Conservation (phyloP, 2,113 vertebrate species). For the Microcebus tavaratra region DNA sequence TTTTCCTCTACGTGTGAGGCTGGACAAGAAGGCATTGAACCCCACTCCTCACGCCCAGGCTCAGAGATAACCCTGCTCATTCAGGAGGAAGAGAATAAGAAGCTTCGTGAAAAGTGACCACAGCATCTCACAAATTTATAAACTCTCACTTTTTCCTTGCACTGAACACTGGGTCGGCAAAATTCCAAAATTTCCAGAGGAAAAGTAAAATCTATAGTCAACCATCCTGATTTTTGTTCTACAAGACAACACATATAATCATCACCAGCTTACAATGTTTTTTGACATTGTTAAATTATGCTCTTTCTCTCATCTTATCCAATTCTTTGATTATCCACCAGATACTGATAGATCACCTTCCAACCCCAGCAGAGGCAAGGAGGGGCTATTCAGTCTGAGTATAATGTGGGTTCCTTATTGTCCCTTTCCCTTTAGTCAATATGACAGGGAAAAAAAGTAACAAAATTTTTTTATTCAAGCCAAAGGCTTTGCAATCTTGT, state of each 20-base stretch:
- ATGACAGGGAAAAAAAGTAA: neutral
- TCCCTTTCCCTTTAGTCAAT: neutral
- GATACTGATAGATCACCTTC: neutral
- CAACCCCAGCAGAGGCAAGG: neutral
- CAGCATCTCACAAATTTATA: neutral
- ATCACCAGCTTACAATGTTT: accelerated
- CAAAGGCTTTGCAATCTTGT: neutral
- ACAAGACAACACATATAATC: neutral
- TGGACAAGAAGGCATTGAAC: neutral
- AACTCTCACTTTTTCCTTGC: neutral
- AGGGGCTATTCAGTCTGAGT: neutral
- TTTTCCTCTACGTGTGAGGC: neutral
- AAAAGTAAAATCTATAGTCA: neutral
- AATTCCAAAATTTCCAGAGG: neutral
- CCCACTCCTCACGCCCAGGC: too few relatives aligned
- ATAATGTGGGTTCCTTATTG: neutral
- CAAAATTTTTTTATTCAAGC: neutral
- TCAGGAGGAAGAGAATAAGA: neutral
- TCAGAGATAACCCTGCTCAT: neutral
- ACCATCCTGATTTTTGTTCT: constrained; percentile 9
- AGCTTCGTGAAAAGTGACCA: neutral
- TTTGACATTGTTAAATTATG: neutral
- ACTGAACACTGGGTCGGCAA: neutral
- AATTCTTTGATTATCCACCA: neutral
- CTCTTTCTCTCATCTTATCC: neutral